phyloP scores from a whole-genome alignment of 1,140 invertebrate genomes.

The Drosophila oshimai region DNA sequence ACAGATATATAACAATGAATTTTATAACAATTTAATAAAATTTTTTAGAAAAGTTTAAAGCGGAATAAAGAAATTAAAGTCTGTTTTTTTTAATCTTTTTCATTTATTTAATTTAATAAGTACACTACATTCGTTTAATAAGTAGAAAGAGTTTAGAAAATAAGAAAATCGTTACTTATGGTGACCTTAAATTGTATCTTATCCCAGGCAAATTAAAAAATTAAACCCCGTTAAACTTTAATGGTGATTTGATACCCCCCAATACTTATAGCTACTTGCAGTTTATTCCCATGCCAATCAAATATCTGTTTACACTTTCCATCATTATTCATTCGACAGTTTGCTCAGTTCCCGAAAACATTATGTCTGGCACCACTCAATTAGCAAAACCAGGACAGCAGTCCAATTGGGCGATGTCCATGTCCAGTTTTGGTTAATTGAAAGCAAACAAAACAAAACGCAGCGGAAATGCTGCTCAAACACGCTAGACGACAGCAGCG shows the following conservation, averaged over 20 bases:
- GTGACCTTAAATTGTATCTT: too few relatives aligned
- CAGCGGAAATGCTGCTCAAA: slow-evolving; percentile 67
- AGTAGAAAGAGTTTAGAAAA: too few relatives aligned
- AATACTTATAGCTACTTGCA: neutral
- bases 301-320: slow-evolving; percentile 39
- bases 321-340: slow-evolving; percentile 44
- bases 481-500: slow-evolving; percentile 43
- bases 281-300: slow-evolving; percentile 19
- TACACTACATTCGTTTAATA: too few relatives aligned
- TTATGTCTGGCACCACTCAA: slow-evolving; percentile 60
- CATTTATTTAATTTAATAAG: too few relatives aligned
- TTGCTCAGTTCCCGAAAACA: slow-evolving; percentile 36
- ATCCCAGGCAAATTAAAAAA: neutral
- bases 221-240: neutral
- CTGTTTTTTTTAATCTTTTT: too few relatives aligned
- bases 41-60: too few relatives aligned
- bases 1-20: too few relatives aligned
- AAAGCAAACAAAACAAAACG: slow-evolving; percentile 73
- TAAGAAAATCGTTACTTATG: too few relatives aligned
- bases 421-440: slow-evolving; percentile 77
- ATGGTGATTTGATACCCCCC: neutral
- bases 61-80: too few relatives aligned
- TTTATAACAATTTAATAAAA: too few relatives aligned
- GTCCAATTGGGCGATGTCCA: slow-evolving; percentile 10
- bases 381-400: slow-evolving; percentile 25